These are phyloP conservation scores for Eristalinus aeneus DNA, from an alignment of 2,888 invertebrate genomes.

Conservation along the genomic window DNA sequence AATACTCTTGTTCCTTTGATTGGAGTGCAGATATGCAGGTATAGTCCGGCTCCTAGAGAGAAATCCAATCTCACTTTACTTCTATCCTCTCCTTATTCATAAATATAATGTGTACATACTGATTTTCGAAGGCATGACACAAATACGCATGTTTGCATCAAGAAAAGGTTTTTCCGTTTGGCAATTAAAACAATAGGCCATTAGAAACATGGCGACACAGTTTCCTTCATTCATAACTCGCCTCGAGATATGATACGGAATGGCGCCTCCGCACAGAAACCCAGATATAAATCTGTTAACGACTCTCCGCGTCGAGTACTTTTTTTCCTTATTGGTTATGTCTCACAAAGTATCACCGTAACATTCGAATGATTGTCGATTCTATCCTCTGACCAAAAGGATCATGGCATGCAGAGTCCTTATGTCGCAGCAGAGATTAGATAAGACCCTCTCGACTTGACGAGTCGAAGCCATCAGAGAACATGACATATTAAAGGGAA, in stretches of 20 bases:
- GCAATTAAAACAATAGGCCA: slow-evolving; percentile 69
- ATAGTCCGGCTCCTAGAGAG: slow-evolving; percentile 5
- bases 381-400: slow-evolving; percentile 52
- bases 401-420: slow-evolving; percentile 54
- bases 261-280: slow-evolving; percentile 65
- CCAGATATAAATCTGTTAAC: slow-evolving; percentile 69
- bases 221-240: slow-evolving; percentile 66
- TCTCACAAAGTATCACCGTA: slow-evolving; percentile 54
- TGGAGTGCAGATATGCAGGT: slow-evolving; percentile 60
- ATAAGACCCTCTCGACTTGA: slow-evolving; percentile 53
- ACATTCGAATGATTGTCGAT: slow-evolving; percentile 40
- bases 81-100: not conserved
- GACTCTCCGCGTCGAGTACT: slow-evolving; percentile 45
- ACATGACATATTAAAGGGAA: slow-evolving; percentile 67
- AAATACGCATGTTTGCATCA: slow-evolving; percentile 63
- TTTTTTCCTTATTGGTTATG: slow-evolving; percentile 19
- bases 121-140: slow-evolving; percentile 45
- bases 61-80: slow-evolving; percentile 41
- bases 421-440: slow-evolving; percentile 65
- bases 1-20: slow-evolving; percentile 52
- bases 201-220: slow-evolving; percentile 64
- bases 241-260: slow-evolving; percentile 57
- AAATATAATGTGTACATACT: slow-evolving; percentile 8
- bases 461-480: slow-evolving; percentile 57
- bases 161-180: slow-evolving; percentile 62